These are phyloP conservation scores for Actias luna DNA, from an alignment of 2,888 invertebrate genomes.

Conservation along the genomic window DNA sequence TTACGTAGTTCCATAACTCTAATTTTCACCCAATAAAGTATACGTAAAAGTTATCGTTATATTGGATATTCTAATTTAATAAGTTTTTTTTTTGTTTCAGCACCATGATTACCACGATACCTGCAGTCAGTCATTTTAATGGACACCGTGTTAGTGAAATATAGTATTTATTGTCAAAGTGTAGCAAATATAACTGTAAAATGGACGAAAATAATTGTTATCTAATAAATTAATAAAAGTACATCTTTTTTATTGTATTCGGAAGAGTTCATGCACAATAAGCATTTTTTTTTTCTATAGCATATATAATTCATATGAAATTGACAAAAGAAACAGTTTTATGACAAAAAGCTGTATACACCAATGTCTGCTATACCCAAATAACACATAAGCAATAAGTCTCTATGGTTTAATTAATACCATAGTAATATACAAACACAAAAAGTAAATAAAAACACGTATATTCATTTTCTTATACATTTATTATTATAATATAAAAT, in stretches of 20 bases:
- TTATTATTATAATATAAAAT: background rate
- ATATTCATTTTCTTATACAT: background rate
- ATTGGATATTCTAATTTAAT: background rate
- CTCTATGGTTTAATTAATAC: too few species aligned
- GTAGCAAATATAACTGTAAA: background rate
- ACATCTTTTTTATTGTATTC: background rate
- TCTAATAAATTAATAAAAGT: background rate
- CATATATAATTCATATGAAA: too few species aligned
- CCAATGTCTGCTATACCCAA: too few species aligned
- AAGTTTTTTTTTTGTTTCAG: slow-evolving; percentile 39
- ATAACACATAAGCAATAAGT: background rate
- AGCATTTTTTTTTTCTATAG: too few species aligned
- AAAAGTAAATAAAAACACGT: background rate
- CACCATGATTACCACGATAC: slow-evolving; percentile 24
- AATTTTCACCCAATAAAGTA: too few species aligned
- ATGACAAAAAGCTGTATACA: too few species aligned
- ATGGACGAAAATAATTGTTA: background rate
- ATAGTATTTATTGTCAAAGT: slow-evolving; percentile 1
- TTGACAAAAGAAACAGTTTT: too few species aligned
- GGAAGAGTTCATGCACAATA: too few species aligned
- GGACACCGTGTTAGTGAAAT: slow-evolving; percentile 28
- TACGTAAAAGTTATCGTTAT: too few species aligned
- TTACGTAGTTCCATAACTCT: too few species aligned
- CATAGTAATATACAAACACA: too few species aligned
- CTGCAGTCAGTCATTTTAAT: slow-evolving; percentile 16